phyloP scores from a whole-genome alignment of 2,113 vertebrate species.

The Mustelus asterias region DNA sequence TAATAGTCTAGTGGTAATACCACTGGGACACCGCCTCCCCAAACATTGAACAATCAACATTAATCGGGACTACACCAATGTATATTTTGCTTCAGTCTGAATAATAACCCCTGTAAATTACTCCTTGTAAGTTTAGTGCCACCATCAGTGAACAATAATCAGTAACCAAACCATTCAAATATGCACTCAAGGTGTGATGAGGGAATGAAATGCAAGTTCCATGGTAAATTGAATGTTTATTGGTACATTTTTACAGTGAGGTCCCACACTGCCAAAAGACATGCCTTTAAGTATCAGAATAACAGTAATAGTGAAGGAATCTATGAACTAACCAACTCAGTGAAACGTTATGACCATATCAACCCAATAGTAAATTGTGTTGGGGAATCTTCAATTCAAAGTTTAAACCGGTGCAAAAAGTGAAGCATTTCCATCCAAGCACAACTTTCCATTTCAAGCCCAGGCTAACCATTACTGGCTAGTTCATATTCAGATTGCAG shows the following conservation, averaged over 20 bases:
- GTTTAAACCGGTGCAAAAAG: background rate
- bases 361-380: background rate
- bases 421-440: background rate
- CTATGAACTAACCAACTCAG: background rate
- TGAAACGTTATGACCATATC: background rate
- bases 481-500: background rate
- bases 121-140: too few species aligned
- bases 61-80: too few species aligned
- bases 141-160: too few species aligned
- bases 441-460: background rate
- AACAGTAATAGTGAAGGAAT: background rate
- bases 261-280: background rate
- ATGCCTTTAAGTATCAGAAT: background rate
- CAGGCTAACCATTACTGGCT: background rate
- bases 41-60: too few species aligned
- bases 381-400: background rate
- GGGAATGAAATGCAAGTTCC: background rate
- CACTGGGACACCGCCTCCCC: too few species aligned
- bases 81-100: too few species aligned
- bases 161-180: background rate
- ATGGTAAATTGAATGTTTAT: background rate
- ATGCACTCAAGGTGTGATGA: background rate
- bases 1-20: too few species aligned
- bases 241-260: background rate
- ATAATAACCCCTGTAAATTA: too few species aligned